phyloP scores from a whole-genome alignment of 2,797 vertebrate genomes.

The Limnodromus scolopaceus region DNA sequence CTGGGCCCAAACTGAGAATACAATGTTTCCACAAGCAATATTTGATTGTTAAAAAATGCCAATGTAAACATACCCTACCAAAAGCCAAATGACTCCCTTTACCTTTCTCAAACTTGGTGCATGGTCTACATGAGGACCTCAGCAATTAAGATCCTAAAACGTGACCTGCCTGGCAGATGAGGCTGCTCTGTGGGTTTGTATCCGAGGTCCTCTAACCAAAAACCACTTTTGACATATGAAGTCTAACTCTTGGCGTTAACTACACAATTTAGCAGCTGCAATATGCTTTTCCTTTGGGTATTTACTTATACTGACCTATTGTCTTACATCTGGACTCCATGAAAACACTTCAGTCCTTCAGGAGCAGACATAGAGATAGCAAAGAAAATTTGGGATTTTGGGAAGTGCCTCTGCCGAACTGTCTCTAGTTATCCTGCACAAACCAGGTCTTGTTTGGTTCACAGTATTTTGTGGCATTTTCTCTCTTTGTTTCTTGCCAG shows the following conservation, averaged over 20 bases:
- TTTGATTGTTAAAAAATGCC: background rate
- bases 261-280: background rate
- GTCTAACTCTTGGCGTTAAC: background rate
- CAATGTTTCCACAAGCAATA: background rate
- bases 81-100: background rate
- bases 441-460: constrained; percentile 29
- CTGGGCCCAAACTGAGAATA: background rate
- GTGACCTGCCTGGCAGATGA: background rate
- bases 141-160: background rate
- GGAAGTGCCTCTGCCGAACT: background rate
- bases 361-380: constrained; percentile 5
- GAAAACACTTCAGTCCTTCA: constrained; percentile 4
- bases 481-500: background rate
- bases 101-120: background rate
- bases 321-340: constrained; percentile 16
- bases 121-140: background rate
- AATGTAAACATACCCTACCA: background rate
- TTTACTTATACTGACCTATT: background rate
- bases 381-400: constrained; percentile 37
- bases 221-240: background rate
- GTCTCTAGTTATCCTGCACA: background rate
- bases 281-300: background rate
- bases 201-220: background rate
- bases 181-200: background rate
- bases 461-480: constrained; percentile 6